Base-by-base conservation (phyloP, 64 coral and sea anemone species). In the Exaiptasia diaphana region DNA sequence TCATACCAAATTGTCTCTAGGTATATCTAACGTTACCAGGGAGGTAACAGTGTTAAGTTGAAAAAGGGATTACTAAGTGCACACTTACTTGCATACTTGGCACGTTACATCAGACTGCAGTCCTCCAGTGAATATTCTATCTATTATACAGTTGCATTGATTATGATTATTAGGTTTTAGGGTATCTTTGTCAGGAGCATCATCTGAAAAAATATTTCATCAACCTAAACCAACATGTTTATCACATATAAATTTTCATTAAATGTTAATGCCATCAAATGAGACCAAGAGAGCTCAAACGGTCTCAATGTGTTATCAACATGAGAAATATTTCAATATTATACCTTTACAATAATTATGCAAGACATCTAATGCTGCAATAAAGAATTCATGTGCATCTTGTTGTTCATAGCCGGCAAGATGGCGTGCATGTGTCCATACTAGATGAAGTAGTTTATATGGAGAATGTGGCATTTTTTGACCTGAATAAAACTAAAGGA, bases 281-380 rank as follows among this genome's bases (percentile, higher is more conserved):
- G 28, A 63, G 13, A 10, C 32, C 2, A 34, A 8, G 14, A 18
- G 14, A 25, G 11, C 21, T 25, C 55, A 59, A 59, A 10, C 22
- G 11, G 30, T 28, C 22, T 59, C 55, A n/a, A n/a, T n/a, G n/a
- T n/a, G n/a, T n/a, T n/a, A n/a, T n/a, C n/a, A n/a, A n/a, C n/a
- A n/a, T n/a, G n/a, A n/a, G n/a, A n/a, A n/a, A n/a, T n/a, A n/a
- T n/a, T n/a, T n/a, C n/a, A n/a, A n/a, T n/a, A n/a, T n/a, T n/a
- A n/a, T 58, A 97, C 94, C 94, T 97, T 87, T 97, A 41, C 94
- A 97, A 38, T 97, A 87, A 41, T 91, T 86, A 82, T 97, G 94
- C 10, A 97, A 75, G 8, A 97, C 89, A 75, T 97, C 94, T 28
- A 97, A 77, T 34, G 88, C 94, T 79, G 94, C 94, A 18, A 97